Conservation (phyloP, 2,888 invertebrate genomes). For the Cosmia trapezina region DNA sequence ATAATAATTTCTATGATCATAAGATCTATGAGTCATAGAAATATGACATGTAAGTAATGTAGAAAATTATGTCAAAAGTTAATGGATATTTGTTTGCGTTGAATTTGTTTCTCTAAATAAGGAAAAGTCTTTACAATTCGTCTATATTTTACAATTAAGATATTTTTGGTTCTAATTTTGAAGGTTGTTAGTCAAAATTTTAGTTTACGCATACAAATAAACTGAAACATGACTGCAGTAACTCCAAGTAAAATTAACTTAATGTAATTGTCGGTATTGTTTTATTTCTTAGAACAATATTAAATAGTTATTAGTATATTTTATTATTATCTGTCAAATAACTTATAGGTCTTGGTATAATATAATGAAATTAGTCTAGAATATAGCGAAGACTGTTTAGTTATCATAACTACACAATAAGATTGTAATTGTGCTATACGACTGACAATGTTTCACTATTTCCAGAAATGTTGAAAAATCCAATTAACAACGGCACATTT, state of each 20-base stretch:
- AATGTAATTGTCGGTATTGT: constrained; percentile 3
- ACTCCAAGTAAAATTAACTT: constrained; percentile 16
- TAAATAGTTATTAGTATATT: background rate
- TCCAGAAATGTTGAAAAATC: constrained; percentile 24
- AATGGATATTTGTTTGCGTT: background rate
- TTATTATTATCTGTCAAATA: constrained; percentile 29
- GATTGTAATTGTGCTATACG: constrained; percentile 30
- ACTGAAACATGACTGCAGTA: constrained; percentile 59
- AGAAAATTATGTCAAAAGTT: background rate
- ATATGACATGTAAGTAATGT: background rate
- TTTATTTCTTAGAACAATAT: constrained; percentile 12
- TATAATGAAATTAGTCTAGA: constrained; percentile 25
- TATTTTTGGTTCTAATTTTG: constrained; percentile 49
- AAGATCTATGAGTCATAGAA: background rate
- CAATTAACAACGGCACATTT: no score
- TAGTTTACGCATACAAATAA: constrained; percentile 59
- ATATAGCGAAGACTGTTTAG: background rate
- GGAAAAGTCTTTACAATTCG: constrained; percentile 13
- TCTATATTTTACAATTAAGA: constrained; percentile 22
- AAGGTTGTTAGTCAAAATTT: constrained; percentile 53
- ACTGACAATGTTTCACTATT: constrained; percentile 19
- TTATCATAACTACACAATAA: constrained; percentile 11
- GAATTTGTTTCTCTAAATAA: constrained; percentile 6
- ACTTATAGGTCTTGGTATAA: constrained; percentile 29
- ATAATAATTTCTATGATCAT: background rate